Percentiles rank a stretch among this genome's conserved stretches.
These are phyloP conservation scores for Sinella curviseta DNA, from an alignment of 1,140 invertebrate genomes.

Conservation along the genomic window DNA sequence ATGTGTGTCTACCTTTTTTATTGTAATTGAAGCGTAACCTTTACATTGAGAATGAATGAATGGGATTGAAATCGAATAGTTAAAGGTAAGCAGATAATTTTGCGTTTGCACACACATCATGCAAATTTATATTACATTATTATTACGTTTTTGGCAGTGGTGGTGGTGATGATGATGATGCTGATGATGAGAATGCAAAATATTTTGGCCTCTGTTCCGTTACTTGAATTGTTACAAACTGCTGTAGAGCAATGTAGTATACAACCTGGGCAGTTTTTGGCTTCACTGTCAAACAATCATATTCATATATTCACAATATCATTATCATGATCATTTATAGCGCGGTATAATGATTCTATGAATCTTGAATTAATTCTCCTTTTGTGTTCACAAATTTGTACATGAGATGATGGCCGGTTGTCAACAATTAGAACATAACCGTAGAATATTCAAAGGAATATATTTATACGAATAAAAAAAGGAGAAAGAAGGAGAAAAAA, in stretches of 20 bases:
- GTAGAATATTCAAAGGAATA: background rate
- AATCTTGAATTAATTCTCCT: constrained; percentile 15
- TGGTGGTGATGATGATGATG: background rate
- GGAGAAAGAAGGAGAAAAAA: too few species aligned
- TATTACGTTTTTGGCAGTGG: background rate
- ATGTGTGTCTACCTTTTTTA: background rate
- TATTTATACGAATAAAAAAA: background rate
- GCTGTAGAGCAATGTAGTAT: background rate
- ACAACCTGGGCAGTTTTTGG: background rate
- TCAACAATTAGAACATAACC: constrained; percentile 16
- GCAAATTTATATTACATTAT: background rate
- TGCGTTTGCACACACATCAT: background rate
- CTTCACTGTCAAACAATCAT: background rate
- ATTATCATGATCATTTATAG: background rate
- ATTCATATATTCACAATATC: background rate
- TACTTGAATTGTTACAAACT: background rate
- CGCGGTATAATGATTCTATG: background rate
- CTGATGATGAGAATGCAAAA: constrained; percentile 4
- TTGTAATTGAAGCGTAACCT: constrained; percentile 16
- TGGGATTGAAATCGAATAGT: background rate
- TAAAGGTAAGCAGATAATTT: background rate
- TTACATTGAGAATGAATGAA: background rate
- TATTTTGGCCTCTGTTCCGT: constrained; percentile 6
- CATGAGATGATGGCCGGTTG: background rate
- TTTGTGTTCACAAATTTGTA: constrained; percentile 10